These are phyloP conservation scores for Hoplostethus atlanticus DNA, from an alignment of 2,797 vertebrate genomes.

Conservation along the genomic window DNA sequence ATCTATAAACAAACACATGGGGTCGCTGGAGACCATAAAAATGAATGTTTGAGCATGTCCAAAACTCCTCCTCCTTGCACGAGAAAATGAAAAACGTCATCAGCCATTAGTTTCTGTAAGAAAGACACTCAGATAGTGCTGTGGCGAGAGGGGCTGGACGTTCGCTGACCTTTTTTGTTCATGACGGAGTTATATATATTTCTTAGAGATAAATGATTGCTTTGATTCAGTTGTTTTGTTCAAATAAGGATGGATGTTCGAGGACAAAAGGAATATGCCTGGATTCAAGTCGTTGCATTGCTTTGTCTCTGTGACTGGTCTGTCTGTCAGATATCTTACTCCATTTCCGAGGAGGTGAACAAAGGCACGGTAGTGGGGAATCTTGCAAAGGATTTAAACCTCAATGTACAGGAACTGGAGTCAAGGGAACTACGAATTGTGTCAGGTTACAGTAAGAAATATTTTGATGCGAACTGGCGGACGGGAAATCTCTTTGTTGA, in stretches of 20 bases:
- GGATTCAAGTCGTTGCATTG: conserved; percentile 33
- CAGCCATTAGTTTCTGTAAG: not conserved
- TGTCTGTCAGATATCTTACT: conserved; percentile 81
- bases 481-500: conserved; percentile 75
- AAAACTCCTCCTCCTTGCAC: conserved; percentile 59
- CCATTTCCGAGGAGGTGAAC: conserved; percentile 83
- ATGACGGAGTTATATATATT: not conserved
- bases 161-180: rapidly evolving
- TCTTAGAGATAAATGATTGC: conserved; percentile 9
- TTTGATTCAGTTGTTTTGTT: not conserved
- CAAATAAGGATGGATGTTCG: conserved; percentile 46
- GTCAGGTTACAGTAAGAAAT: conserved; percentile 72
- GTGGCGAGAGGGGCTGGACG: not conserved
- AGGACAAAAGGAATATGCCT: not conserved
- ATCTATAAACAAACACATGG: conserved; percentile 45
- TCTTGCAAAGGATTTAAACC: conserved; percentile 81
- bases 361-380: conserved; percentile 84
- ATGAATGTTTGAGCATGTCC: not conserved
- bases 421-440: conserved; percentile 73
- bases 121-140: conserved; percentile 2
- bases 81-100: conserved; percentile 16
- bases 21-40: conserved; percentile 73
- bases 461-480: conserved; percentile 75
- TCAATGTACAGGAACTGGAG: conserved; percentile 72
- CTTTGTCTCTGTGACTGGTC: conserved; percentile 50